These are phyloP conservation scores for Bombus pascuorum DNA, from an alignment of 1,140 invertebrate species.

Conservation along the genomic window DNA sequence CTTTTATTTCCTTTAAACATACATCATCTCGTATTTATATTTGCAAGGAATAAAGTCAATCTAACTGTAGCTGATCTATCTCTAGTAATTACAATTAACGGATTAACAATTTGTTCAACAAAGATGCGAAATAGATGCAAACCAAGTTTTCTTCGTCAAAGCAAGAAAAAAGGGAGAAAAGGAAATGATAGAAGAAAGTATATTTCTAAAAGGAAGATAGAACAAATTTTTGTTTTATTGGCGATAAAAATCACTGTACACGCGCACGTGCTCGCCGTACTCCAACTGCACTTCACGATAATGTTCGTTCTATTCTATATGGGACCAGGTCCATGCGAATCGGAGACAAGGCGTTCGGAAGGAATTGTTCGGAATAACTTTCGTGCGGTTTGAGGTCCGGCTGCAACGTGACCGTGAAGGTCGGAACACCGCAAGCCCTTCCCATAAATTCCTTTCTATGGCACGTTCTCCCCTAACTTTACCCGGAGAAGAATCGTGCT, in stretches of 20 bases:
- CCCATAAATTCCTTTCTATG: constrained; percentile 60
- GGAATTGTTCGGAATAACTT: constrained; percentile 52
- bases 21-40: no score
- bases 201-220: neutral
- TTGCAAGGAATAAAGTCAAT: no score
- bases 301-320: constrained; percentile 28
- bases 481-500: constrained; percentile 33
- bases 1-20: no score
- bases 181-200: neutral
- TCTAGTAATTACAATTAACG: no score
- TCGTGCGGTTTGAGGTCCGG: constrained; percentile 59
- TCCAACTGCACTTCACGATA: neutral
- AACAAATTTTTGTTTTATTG: constrained; percentile 24
- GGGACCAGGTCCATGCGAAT: constrained; percentile 22
- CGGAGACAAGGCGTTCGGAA: constrained; percentile 29
- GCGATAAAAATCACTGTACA: constrained; percentile 20
- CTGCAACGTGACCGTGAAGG: constrained; percentile 62
- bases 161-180: no score
- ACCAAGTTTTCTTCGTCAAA: no score
- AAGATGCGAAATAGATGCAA: no score
- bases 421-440: constrained; percentile 62
- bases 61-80: no score
- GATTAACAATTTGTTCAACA: no score
- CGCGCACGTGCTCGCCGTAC: neutral
- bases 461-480: constrained; percentile 40